A percentile compares a stretch with the other conserved stretches of the same genome.
phyloP scores from a whole-genome alignment of 2,888 invertebrate genomes.

The Ormia ochracea region DNA sequence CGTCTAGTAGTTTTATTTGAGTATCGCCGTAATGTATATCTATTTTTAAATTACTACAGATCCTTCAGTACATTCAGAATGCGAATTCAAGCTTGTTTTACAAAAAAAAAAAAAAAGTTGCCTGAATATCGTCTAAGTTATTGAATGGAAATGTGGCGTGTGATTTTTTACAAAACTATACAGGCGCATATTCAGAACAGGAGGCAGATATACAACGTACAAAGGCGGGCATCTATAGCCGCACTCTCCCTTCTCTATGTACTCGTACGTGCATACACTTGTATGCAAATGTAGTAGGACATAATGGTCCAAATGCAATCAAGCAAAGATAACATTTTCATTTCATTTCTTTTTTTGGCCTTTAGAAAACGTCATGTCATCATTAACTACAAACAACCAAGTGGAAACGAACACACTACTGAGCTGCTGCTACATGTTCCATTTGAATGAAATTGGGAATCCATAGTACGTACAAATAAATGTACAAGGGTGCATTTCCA shows the following conservation, averaged over 20 bases:
- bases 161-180: not conserved
- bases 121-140: slow-evolving; percentile 1
- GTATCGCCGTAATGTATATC: not conserved
- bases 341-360: slow-evolving; percentile 3
- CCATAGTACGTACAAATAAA: too few species aligned
- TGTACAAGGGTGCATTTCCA: too few species aligned
- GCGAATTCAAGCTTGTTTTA: slow-evolving; percentile 36
- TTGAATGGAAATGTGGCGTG: slow-evolving; percentile 8
- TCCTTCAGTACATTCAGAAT: not conserved
- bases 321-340: slow-evolving; percentile 51
- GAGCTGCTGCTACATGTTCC: not conserved
- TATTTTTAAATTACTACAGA: not conserved
- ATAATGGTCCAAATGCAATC: slow-evolving; percentile 39
- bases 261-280: not conserved
- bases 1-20: too few species aligned
- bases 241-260: too few species aligned
- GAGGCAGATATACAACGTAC: not conserved
- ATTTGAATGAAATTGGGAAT: not conserved
- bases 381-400: slow-evolving; percentile 48
- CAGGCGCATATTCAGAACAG: not conserved
- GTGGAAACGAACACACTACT: not conserved
- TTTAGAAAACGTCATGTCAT: slow-evolving; percentile 52
- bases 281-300: too few species aligned
- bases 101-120: not conserved
- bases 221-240: not conserved